phyloP scores from a whole-genome alignment of 2,888 invertebrate genomes.

The Epistrophe eligans region DNA sequence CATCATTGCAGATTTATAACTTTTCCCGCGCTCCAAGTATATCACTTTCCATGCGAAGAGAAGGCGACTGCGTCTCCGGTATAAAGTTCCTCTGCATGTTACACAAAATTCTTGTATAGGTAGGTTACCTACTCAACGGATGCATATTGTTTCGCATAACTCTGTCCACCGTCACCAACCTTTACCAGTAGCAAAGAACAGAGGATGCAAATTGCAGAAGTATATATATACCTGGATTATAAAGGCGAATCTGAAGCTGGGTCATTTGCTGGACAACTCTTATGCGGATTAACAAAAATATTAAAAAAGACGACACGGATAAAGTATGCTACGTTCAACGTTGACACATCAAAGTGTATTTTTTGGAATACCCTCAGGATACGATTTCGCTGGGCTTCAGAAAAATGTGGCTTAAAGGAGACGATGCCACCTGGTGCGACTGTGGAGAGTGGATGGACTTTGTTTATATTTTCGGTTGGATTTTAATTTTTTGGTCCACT shows the following conservation, averaged over 20 bases:
- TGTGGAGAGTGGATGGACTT: not conserved
- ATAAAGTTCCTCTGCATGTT: not conserved
- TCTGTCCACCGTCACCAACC: not conserved
- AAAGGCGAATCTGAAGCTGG: slow-evolving; percentile 10
- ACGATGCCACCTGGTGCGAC: not conserved
- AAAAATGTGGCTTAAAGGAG: not conserved
- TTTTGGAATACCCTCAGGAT: not conserved
- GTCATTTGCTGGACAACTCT: slow-evolving; percentile 34
- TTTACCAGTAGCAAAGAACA: not conserved
- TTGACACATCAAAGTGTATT: slow-evolving; percentile 43
- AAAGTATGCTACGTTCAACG: not conserved
- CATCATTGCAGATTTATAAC: slow-evolving; percentile 69
- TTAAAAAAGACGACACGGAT: slow-evolving; percentile 5
- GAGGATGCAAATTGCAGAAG: not conserved
- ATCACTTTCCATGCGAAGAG: slow-evolving; percentile 3
- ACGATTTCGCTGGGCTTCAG: not conserved
- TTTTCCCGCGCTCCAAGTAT: slow-evolving; percentile 35
- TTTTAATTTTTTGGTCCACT: slow-evolving; percentile 29
- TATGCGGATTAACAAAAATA: slow-evolving; percentile 31
- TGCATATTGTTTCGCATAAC: slow-evolving; percentile 38
- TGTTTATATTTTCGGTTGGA: not conserved
- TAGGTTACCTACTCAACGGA: not conserved
- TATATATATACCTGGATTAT: slow-evolving; percentile 30
- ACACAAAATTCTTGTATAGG: slow-evolving; percentile 16
- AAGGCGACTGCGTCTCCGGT: not conserved